These are phyloP conservation scores for Prunella fulvescens DNA, from an alignment of 2,113 vertebrate species.

Conservation along the genomic window DNA sequence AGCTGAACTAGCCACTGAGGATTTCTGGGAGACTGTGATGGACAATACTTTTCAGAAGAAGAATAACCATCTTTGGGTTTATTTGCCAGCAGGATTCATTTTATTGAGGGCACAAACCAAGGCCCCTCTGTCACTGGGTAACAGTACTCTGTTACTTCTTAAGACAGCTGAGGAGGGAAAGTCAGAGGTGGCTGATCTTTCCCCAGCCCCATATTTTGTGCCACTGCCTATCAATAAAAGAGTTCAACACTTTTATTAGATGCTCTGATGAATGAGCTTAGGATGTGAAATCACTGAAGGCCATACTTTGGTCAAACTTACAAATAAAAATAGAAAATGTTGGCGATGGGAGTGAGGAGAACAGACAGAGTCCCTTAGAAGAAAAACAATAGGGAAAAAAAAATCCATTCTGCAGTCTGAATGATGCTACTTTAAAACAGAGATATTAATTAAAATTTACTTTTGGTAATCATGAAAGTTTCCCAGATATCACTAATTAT, in stretches of 20 bases:
- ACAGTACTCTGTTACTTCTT: conserved; percentile 3
- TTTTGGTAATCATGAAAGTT: neutral
- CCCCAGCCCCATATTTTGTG: neutral
- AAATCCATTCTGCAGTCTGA: neutral
- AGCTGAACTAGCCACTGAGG: neutral
- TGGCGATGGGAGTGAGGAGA: neutral
- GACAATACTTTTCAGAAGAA: neutral
- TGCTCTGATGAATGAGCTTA: conserved; percentile 48
- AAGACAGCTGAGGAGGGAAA: conserved; percentile 39
- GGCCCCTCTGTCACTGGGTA: conserved; percentile 15
- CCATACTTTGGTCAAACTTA: conserved; percentile 32
- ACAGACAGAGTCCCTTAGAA: neutral
- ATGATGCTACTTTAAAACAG: neutral
- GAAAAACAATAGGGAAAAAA: neutral
- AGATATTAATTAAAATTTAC: neutral
- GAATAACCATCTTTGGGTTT: neutral
- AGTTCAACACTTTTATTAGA: conserved; percentile 52
- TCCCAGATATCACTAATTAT: neutral
- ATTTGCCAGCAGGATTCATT: conserved; percentile 26
- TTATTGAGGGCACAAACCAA: conserved; percentile 28
- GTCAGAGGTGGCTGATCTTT: conserved; percentile 35
- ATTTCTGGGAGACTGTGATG: neutral
- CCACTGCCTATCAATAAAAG: conserved; percentile 46
- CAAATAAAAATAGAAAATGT: conserved; percentile 1
- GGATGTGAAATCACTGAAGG: conserved; percentile 11